phyloP scores from a whole-genome alignment of 2,113 vertebrate species.

The Salvelinus namaycush region DNA sequence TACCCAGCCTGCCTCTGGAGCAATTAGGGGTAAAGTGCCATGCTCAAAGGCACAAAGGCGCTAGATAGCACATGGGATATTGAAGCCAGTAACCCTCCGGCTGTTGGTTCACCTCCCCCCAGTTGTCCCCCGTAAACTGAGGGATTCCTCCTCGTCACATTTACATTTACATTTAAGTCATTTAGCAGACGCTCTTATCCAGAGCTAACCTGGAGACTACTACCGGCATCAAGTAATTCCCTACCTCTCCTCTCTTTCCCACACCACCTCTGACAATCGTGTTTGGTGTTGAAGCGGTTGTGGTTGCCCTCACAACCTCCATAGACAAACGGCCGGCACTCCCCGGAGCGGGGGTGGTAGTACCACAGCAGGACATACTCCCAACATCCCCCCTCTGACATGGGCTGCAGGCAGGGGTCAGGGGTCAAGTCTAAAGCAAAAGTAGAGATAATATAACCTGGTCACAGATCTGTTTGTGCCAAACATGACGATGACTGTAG shows the following conservation, averaged over 20 bases:
- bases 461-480: too few relatives aligned
- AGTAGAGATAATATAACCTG: not conserved
- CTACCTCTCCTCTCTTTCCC: conserved; percentile 41
- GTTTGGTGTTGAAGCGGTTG: conserved; percentile 79
- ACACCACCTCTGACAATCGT: conserved; percentile 72
- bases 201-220: too few relatives aligned
- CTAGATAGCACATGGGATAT: too few relatives aligned
- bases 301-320: conserved; percentile 83
- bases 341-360: conserved; percentile 63
- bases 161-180: too few relatives aligned
- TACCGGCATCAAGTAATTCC: not conserved
- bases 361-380: conserved; percentile 83
- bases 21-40: too few relatives aligned
- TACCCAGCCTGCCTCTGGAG: too few relatives aligned
- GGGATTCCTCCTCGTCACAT: too few relatives aligned
- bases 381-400: conserved; percentile 82
- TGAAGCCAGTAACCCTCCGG: too few relatives aligned
- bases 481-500: too few relatives aligned
- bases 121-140: too few relatives aligned
- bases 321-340: conserved; percentile 84
- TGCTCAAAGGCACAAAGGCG: too few relatives aligned
- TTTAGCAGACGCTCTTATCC: too few relatives aligned
- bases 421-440: conserved; percentile 18
- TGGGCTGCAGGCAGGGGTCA: conserved; percentile 75
- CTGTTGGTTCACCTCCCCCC: not conserved